Evolutionary conservation across 2,113 vertebrate species (phyloP).

Genomic region (Pachypanchax playfairii): DNA sequence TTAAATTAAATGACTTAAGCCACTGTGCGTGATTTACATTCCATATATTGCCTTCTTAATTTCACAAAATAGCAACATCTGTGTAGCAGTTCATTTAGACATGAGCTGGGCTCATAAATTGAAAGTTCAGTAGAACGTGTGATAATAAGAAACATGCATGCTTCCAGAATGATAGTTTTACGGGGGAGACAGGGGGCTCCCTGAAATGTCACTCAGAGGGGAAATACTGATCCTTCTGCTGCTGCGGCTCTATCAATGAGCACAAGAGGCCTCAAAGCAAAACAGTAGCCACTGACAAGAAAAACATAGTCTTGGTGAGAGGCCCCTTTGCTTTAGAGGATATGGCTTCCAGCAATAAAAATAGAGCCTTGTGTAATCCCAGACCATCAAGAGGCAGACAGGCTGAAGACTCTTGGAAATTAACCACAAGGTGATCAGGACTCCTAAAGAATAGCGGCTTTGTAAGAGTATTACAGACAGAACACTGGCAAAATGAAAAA

Average conservation of each 20-base stretch:
- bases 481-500: slow-evolving; percentile 13
- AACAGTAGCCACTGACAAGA: slow-evolving; percentile 74
- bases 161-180: slow-evolving; percentile 9
- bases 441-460: slow-evolving; percentile 59
- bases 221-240: slow-evolving; percentile 37
- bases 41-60: slow-evolving; percentile 20
- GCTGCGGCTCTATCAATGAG: slow-evolving; percentile 39
- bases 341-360: slow-evolving; percentile 60
- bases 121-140: slow-evolving; percentile 38
- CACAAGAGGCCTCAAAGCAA: slow-evolving; percentile 61
- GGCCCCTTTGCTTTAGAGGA: slow-evolving; percentile 50
- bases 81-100: slow-evolving; percentile 36
- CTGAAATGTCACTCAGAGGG: slow-evolving; percentile 34
- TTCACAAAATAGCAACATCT: slow-evolving; percentile 63
- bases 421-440: slow-evolving; percentile 41
- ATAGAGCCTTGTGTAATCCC: slow-evolving; percentile 62
- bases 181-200: neutral
- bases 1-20: slow-evolving; percentile 39
- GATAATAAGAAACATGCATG: slow-evolving; percentile 69
- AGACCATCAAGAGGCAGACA: slow-evolving; percentile 50
- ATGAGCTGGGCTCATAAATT: slow-evolving; percentile 50
- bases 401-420: slow-evolving; percentile 36
- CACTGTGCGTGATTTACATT: slow-evolving; percentile 47
- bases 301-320: slow-evolving; percentile 61
- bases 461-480: slow-evolving; percentile 37